These are phyloP conservation scores for Lordiphosa mommai DNA, from an alignment of 1,140 invertebrate genomes.

Conservation along the genomic window DNA sequence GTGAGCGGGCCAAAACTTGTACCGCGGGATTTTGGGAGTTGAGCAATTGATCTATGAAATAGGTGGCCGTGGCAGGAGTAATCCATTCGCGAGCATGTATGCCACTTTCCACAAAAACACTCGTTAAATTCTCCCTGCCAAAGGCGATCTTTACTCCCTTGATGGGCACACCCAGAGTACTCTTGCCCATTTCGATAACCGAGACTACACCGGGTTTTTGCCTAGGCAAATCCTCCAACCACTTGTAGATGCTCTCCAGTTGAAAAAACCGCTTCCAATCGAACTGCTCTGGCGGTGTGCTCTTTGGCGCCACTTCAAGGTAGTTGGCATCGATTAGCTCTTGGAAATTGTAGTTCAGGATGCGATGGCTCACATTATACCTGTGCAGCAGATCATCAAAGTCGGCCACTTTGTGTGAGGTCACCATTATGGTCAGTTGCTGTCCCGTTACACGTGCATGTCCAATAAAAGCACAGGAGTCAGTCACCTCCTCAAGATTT, in stretches of 20 bases:
- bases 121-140: constrained; percentile 39
- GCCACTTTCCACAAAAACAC: constrained; percentile 83
- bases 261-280: constrained; percentile 81
- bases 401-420: constrained; percentile 64
- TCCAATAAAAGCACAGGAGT: constrained; percentile 67
- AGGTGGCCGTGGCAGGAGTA: constrained; percentile 85
- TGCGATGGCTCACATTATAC: constrained; percentile 56
- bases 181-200: constrained; percentile 80
- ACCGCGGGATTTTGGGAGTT: constrained; percentile 79
- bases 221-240: constrained; percentile 77
- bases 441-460: constrained; percentile 57
- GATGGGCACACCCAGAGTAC: constrained; percentile 82
- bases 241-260: constrained; percentile 81
- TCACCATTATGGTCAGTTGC: constrained; percentile 69
- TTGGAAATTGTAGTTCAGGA: constrained; percentile 71
- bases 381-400: constrained; percentile 68
- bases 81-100: constrained; percentile 92
- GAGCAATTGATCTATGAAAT: constrained; percentile 84
- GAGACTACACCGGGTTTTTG: constrained; percentile 81
- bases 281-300: constrained; percentile 33
- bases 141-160: constrained; percentile 83
- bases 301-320: constrained; percentile 41
- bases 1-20: constrained; percentile 80
- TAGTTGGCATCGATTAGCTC: constrained; percentile 61
- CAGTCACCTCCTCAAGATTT: constrained; percentile 63